Conservation (phyloP, 1,140 invertebrate genomes). For the Drosophila bifasciata region DNA sequence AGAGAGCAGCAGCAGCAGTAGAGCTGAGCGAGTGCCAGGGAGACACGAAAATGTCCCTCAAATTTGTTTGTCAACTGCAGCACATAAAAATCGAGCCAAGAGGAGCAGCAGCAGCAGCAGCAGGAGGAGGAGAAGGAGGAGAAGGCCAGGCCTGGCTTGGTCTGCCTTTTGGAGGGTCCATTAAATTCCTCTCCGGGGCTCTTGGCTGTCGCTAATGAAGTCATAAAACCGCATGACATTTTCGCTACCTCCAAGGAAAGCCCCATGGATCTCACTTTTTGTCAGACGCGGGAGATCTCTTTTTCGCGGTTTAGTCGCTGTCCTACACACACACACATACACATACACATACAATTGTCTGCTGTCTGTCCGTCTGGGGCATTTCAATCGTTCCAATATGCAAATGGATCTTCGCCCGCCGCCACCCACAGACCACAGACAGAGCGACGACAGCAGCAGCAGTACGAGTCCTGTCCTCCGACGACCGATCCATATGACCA, state of each 20-base stretch:
- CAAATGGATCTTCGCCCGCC: slow-evolving; percentile 66
- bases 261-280: slow-evolving; percentile 67
- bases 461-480: not conserved
- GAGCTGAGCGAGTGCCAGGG: not conserved
- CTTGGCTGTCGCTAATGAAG: slow-evolving; percentile 74
- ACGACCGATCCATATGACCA: slow-evolving; percentile 64
- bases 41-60: slow-evolving; percentile 73
- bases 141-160: not conserved
- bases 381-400: slow-evolving; percentile 76
- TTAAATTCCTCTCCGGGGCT: slow-evolving; percentile 61
- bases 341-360: slow-evolving; percentile 45
- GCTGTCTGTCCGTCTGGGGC: slow-evolving; percentile 26
- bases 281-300: slow-evolving; percentile 50
- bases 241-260: slow-evolving; percentile 61
- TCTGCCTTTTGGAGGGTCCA: slow-evolving; percentile 33
- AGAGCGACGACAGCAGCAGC: slow-evolving; percentile 17
- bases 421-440: slow-evolving; percentile 66
- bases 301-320: not conserved
- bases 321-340: slow-evolving; percentile 34
- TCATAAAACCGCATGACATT: slow-evolving; percentile 82
- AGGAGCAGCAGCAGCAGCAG: slow-evolving; percentile 1
- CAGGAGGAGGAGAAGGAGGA: slow-evolving; percentile 1
- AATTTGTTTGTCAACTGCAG: slow-evolving; percentile 64
- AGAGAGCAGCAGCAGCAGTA: slow-evolving; percentile 8
- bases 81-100: no score